These are phyloP conservation scores for Echinarachnius parma DNA, from an alignment of 53 echinoderm and acorn worm genomes.

Conservation along the genomic window DNA sequence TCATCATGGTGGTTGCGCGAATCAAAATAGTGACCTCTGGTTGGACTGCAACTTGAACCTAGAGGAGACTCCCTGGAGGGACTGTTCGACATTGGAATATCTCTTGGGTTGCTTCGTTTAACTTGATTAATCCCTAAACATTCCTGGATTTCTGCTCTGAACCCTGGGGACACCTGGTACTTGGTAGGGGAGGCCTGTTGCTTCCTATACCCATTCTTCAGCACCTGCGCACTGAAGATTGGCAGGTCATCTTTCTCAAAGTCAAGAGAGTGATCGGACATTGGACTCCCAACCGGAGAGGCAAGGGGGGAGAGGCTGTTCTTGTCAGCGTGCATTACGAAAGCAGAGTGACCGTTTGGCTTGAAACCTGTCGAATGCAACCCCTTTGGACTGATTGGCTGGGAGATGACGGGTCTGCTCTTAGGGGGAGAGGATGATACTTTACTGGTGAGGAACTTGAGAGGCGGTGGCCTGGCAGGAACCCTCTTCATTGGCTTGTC, in stretches of 20 bases:
- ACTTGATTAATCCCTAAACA: no score
- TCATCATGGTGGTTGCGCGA: constrained; percentile 2
- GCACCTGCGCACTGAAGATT: constrained; percentile 38
- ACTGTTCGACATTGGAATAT: no score
- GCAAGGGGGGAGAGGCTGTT: constrained; percentile 8
- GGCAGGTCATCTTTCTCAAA: constrained; percentile 45
- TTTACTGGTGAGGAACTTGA: constrained; percentile 35
- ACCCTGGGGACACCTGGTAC: no score
- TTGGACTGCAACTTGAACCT: constrained; percentile 10
- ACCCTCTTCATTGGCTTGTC: constrained; percentile 45
- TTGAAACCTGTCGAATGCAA: constrained; percentile 23
- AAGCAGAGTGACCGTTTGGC: constrained; percentile 29
- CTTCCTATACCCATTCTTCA: constrained; percentile 38
- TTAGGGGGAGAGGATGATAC: constrained; percentile 36
- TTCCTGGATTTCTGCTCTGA: no score
- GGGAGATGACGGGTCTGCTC: constrained; percentile 30
- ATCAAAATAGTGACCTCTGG: no score
- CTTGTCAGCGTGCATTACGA: constrained; percentile 37
- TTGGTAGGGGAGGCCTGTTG: constrained; percentile 15
- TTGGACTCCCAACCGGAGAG: constrained; percentile 34
- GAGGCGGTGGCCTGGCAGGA: constrained; percentile 34
- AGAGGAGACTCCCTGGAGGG: constrained; percentile 9
- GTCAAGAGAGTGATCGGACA: constrained; percentile 41
- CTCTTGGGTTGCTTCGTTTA: no score
- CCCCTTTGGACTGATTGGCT: constrained; percentile 34